Evolutionary conservation across 2,797 vertebrate species (phyloP).

Genomic region (Balearica regulorum): DNA sequence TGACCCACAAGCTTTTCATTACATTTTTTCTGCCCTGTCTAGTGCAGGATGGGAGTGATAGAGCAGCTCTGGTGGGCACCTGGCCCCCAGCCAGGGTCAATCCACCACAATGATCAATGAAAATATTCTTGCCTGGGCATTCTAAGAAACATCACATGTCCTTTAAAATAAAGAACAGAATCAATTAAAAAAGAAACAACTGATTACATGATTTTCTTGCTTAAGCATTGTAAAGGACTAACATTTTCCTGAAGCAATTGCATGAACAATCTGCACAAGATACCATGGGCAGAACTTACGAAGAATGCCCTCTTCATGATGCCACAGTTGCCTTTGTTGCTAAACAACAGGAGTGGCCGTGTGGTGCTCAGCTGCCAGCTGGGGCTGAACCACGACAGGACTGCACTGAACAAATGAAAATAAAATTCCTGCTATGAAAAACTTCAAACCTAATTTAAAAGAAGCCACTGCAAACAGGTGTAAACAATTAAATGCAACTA

Average conservation of each 20-base stretch:
- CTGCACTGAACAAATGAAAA: background rate
- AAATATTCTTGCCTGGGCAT: background rate
- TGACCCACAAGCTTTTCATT: no score
- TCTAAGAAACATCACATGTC: background rate
- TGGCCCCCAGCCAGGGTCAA: no score
- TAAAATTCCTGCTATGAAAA: background rate
- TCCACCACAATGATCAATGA: background rate
- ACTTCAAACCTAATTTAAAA: background rate
- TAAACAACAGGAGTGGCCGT: no score
- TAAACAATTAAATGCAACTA: background rate
- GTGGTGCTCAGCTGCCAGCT: no score
- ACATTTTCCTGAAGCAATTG: background rate
- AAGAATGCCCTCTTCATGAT: background rate
- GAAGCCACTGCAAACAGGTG: background rate
- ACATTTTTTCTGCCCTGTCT: no score
- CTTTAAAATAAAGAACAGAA: background rate
- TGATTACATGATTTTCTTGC: background rate
- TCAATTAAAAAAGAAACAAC: background rate
- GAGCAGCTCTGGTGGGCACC: no score
- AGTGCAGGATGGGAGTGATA: no score
- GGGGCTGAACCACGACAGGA: background rate
- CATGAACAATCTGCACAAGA: background rate
- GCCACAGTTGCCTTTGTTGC: background rate
- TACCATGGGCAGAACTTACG: background rate
- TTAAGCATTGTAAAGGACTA: background rate